phyloP scores from a whole-genome alignment of 2,113 vertebrate species.

The Corythoichthys intestinalis region DNA sequence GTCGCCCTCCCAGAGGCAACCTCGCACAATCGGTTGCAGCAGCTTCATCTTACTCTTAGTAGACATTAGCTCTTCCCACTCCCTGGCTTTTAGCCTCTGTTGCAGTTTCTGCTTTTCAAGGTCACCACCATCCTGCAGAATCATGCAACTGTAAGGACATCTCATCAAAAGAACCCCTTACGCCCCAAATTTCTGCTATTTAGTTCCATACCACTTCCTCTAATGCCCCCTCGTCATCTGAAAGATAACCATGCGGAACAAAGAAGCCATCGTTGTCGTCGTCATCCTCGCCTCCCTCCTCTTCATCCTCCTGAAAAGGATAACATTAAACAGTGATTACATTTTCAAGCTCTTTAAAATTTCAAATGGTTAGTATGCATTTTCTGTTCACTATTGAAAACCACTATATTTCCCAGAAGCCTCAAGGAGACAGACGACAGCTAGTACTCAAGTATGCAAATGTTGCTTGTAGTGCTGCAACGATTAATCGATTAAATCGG shows the following conservation, averaged over 20 bases:
- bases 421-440: no score
- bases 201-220: conserved; percentile 75
- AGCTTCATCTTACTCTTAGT: conserved; percentile 85
- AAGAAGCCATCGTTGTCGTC: conserved; percentile 96
- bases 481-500: no score
- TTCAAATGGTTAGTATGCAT: neutral
- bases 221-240: conserved; percentile 89
- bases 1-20: conserved; percentile 81
- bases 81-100: conserved; percentile 89
- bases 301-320: conserved; percentile 79
- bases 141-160: neutral
- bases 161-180: neutral
- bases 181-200: neutral
- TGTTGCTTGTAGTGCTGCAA: no score
- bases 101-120: conserved; percentile 89
- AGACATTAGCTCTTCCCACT: conserved; percentile 93
- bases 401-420: neutral
- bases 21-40: conserved; percentile 81
- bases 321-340: neutral
- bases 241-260: conserved; percentile 96
- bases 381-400: neutral
- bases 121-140: conserved; percentile 79
- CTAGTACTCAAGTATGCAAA: no score
- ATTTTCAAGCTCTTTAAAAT: neutral
- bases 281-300: conserved; percentile 83